These are phyloP conservation scores for Sinohyriopsis cumingii DNA, from an alignment of 2,888 invertebrate genomes.

Conservation along the genomic window DNA sequence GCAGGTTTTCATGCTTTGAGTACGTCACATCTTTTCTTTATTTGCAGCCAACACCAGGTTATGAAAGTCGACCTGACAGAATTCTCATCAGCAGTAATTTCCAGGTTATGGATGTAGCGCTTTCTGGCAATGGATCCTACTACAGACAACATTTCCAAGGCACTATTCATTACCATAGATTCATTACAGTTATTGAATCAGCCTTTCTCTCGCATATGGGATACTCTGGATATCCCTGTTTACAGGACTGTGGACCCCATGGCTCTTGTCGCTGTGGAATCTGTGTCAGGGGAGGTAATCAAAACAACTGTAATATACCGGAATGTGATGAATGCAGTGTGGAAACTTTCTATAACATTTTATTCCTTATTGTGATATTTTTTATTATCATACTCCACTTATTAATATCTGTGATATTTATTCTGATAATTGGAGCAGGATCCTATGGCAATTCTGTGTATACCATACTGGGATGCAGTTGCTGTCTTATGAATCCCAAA, in stretches of 20 bases:
- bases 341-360: conserved; percentile 28
- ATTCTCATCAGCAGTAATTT: conserved; percentile 49
- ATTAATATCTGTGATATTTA: conserved; percentile 46
- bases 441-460: conserved; percentile 40
- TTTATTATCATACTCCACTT: conserved; percentile 38
- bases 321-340: conserved; percentile 55
- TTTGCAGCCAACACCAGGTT: conserved; percentile 62
- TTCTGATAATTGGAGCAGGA: conserved; percentile 48
- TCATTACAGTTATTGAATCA: conserved; percentile 40
- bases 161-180: conserved; percentile 46
- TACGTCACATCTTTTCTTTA: conserved; percentile 2
- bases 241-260: conserved; percentile 66
- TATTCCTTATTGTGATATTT: conserved; percentile 28
- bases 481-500: conserved; percentile 60
- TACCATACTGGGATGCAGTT: conserved; percentile 51
- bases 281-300: conserved; percentile 55
- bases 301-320: conserved; percentile 50
- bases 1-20: background rate
- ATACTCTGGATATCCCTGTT: conserved; percentile 55
- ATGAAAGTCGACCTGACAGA: conserved; percentile 64
- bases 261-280: conserved; percentile 66
- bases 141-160: conserved; percentile 47
- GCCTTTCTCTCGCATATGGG: conserved; percentile 43
- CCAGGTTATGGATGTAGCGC: conserved; percentile 18
- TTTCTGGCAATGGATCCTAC: conserved; percentile 47